phyloP scores from a whole-genome alignment of 2,113 vertebrate genomes.

The Sinocyclocheilus grahami region DNA sequence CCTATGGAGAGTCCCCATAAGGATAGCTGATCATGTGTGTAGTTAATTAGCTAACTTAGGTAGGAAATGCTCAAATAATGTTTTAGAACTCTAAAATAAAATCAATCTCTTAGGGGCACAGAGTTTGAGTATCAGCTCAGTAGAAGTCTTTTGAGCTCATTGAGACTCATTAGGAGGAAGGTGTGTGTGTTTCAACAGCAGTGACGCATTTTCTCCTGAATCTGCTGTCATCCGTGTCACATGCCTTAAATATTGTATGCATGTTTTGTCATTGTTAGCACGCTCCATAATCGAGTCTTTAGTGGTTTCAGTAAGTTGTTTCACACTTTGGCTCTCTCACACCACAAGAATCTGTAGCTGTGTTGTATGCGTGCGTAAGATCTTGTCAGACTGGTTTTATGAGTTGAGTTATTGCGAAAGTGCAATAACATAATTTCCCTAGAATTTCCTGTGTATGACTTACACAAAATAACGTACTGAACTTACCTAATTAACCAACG shows the following conservation, averaged over 20 bases:
- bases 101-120: not conserved
- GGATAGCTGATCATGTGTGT: not conserved
- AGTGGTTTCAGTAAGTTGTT: not conserved
- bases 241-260: not conserved
- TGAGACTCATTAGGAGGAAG: not conserved
- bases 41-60: not conserved
- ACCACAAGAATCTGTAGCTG: not conserved
- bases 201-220: constrained; percentile 12
- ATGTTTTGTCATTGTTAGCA: not conserved
- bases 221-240: not conserved
- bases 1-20: no score
- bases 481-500: not conserved
- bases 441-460: not conserved
- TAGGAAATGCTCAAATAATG: not conserved
- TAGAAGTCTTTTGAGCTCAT: not conserved
- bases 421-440: not conserved
- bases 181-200: not conserved
- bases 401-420: not conserved
- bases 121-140: not conserved
- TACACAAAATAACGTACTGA: not conserved
- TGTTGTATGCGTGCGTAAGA: not conserved
- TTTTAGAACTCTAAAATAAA: not conserved
- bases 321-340: not conserved
- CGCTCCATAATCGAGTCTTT: not conserved
- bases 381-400: constrained; percentile 10